phyloP scores from a whole-genome alignment of 64 coral and sea anemone genomes.

The Pocillopora damicornis region DNA sequence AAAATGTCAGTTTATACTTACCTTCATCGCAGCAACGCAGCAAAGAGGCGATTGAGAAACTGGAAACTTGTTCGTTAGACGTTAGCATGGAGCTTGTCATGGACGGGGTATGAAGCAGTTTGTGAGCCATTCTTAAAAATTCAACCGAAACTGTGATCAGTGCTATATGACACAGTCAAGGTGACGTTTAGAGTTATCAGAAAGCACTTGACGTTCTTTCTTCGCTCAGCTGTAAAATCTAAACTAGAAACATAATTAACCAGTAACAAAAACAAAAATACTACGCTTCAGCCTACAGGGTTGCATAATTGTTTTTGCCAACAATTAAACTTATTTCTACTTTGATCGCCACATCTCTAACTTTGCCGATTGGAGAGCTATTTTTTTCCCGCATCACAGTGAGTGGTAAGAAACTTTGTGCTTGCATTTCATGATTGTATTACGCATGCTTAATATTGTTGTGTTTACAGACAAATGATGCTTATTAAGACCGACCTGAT shows the following conservation, averaged over 20 bases:
- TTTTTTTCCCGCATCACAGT: background rate
- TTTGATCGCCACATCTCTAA: slow-evolving; percentile 21
- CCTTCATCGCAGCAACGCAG: background rate
- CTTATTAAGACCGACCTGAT: no score
- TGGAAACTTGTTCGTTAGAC: background rate
- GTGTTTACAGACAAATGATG: background rate
- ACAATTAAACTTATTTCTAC: no score
- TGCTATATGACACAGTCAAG: background rate
- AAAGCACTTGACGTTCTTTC: background rate
- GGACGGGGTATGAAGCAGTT: background rate
- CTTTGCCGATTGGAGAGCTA: background rate
- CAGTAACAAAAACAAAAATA: background rate
- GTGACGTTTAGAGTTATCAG: background rate
- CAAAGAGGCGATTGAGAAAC: background rate
- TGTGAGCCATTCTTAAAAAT: background rate
- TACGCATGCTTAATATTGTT: background rate
- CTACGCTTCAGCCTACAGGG: background rate
- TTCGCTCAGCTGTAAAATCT: background rate
- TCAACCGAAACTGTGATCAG: background rate
- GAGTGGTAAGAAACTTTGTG: slow-evolving; percentile 7
- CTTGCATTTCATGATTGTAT: slow-evolving; percentile 19
- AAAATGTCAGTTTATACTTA: background rate
- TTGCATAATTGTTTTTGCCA: background rate
- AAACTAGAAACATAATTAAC: background rate
- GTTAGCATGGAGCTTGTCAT: background rate